A percentile compares a stretch with the other conserved stretches of the same genome.
Evolutionary conservation across 2,797 vertebrate genomes (phyloP).

Genomic region (Rhinoraja longicauda): DNA sequence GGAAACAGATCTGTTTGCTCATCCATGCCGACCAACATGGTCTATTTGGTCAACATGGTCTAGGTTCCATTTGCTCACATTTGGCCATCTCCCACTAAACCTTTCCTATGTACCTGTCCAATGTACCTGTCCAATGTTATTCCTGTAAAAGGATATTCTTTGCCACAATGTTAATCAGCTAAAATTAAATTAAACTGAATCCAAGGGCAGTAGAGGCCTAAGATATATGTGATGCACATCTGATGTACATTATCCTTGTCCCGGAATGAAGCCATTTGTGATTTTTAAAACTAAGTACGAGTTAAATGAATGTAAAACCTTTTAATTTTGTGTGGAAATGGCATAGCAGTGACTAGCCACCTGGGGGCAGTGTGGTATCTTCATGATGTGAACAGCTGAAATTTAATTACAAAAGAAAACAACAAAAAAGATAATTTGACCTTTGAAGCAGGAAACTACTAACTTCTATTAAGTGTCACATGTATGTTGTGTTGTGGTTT

Average conservation of each 20-base stretch:
- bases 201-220: not conserved
- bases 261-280: not conserved
- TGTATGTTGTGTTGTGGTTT: not conserved
- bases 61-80: no score
- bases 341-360: conserved; percentile 12
- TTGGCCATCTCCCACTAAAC: no score
- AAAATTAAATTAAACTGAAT: not conserved
- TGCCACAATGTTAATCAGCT: not conserved
- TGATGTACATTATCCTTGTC: not conserved
- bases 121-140: not conserved
- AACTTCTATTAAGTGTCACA: not conserved
- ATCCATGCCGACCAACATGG: no score
- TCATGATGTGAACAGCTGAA: not conserved
- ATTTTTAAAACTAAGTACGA: not conserved
- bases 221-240: not conserved
- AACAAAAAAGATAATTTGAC: not conserved
- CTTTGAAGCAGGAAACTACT: not conserved
- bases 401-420: not conserved
- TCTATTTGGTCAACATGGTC: no score
- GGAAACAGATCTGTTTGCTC: no score
- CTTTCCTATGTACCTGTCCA: not conserved
- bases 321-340: not conserved
- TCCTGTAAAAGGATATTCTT: not conserved
- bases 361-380: not conserved
- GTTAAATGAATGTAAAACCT: not conserved